Evolutionary conservation across 2,797 vertebrate species (phyloP).

Genomic region (Pangasius larnaudii): DNA sequence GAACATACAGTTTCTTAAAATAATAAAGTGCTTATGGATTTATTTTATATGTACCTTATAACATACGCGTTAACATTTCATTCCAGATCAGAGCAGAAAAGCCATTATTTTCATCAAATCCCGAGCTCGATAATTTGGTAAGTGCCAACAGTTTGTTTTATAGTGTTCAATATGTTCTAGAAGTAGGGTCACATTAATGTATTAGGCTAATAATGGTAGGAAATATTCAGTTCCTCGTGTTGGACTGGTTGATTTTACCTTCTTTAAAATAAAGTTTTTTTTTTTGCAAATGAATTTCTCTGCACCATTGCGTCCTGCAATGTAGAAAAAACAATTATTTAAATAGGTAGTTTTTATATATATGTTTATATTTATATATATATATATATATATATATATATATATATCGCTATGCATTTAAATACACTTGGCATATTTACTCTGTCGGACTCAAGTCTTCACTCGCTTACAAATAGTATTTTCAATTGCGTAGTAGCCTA

Average conservation of each 20-base stretch:
- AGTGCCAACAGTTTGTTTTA: slow-evolving; percentile 61
- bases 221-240: neutral
- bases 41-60: neutral
- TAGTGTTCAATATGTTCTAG: neutral
- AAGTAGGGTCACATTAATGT: neutral
- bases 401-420: neutral
- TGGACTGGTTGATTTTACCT: too few species aligned
- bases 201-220: neutral
- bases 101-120: slow-evolving; percentile 98
- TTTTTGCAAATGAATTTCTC: neutral
- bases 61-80: slow-evolving; percentile 46
- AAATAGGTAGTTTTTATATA: neutral
- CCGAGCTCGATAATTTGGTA: slow-evolving; percentile 99
- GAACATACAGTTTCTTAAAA: neutral
- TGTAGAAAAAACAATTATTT: neutral
- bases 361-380: too few species aligned
- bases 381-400: too few species aligned
- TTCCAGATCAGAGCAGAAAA: slow-evolving; percentile 98
- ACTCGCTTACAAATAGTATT: neutral
- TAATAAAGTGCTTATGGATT: neutral
- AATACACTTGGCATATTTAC: neutral
- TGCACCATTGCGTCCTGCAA: neutral
- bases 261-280: neutral
- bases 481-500: neutral
- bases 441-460: neutral